These are phyloP conservation scores for Lepidurus couesii DNA, from an alignment of 1,140 invertebrate species.

Conservation along the genomic window DNA sequence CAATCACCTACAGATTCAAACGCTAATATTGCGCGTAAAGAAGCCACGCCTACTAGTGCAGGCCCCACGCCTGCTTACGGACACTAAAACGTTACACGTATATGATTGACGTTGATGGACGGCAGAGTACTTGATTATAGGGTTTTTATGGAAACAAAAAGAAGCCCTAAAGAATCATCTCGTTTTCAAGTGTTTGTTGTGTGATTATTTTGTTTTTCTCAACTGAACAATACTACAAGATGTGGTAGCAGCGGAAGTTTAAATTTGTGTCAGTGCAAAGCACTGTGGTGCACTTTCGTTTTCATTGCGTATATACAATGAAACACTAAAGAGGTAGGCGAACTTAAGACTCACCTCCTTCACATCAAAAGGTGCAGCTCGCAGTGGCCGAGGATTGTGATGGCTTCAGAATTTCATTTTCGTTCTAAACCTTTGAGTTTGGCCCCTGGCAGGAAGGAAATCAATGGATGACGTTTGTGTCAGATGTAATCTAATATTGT, in stretches of 20 bases:
- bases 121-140: neutral
- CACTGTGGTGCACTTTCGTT: neutral
- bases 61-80: slow-evolving; percentile 32
- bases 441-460: too few relatives aligned
- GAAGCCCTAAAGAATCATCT: neutral
- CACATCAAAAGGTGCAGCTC: slow-evolving; percentile 21
- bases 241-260: neutral
- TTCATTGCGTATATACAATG: slow-evolving; percentile 2
- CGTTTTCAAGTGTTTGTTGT: neutral
- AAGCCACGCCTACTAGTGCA: slow-evolving; percentile 33
- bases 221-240: neutral
- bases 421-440: too few relatives aligned
- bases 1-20: slow-evolving; percentile 38
- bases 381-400: slow-evolving; percentile 9
- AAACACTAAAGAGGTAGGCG: neutral
- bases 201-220: neutral
- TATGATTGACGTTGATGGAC: neutral
- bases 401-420: too few relatives aligned
- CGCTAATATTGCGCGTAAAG: slow-evolving; percentile 40
- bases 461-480: too few relatives aligned
- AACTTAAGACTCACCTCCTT: neutral
- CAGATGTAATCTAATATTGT: too few relatives aligned
- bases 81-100: slow-evolving; percentile 22
- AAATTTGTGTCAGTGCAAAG: neutral
- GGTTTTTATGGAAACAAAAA: neutral